Conservation (phyloP, 1,140 invertebrate genomes). For the Pollicipes pollicipes region DNA sequence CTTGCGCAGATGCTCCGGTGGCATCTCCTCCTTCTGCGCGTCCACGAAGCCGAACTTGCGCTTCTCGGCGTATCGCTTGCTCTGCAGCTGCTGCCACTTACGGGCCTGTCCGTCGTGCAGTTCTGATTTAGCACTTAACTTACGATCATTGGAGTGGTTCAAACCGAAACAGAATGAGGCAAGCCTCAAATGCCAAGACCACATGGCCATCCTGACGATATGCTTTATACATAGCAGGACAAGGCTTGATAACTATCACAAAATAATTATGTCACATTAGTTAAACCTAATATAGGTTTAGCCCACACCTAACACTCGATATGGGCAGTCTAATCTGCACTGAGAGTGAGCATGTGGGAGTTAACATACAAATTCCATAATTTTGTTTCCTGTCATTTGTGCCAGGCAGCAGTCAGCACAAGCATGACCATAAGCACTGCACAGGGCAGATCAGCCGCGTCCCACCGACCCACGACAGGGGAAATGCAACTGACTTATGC, state of each 20-base stretch:
- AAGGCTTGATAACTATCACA: background rate
- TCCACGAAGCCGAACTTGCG: constrained; percentile 97
- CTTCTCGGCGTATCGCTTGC: constrained; percentile 93
- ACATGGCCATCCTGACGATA: constrained; percentile 8
- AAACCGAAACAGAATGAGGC: constrained; percentile 8
- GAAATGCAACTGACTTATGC: too few relatives aligned
- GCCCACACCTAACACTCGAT: too few relatives aligned
- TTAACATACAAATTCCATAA: too few relatives aligned
- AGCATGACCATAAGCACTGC: too few relatives aligned
- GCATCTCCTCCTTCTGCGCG: constrained; percentile 99
- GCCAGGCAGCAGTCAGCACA: background rate
- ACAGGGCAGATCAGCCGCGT: too few relatives aligned
- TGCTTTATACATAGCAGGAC: background rate
- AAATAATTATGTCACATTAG: too few relatives aligned
- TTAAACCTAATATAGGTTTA: too few relatives aligned
- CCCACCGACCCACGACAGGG: background rate
- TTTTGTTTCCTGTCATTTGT: too few relatives aligned
- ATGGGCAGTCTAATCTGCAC: too few relatives aligned
- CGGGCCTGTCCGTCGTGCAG: constrained; percentile 44
- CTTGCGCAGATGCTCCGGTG: constrained; percentile 94
- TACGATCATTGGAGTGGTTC: constrained; percentile 4
- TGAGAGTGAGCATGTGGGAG: too few relatives aligned
- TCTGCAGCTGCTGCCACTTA: constrained; percentile 97
- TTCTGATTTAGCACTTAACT: constrained; percentile 11
- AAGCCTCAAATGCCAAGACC: constrained; percentile 14